Percentiles rank a stretch among this genome's conserved stretches.
Evolutionary conservation across 64 coral and sea anemone species (phyloP).

Genomic region (Hydrozoanthus tunicans): DNA sequence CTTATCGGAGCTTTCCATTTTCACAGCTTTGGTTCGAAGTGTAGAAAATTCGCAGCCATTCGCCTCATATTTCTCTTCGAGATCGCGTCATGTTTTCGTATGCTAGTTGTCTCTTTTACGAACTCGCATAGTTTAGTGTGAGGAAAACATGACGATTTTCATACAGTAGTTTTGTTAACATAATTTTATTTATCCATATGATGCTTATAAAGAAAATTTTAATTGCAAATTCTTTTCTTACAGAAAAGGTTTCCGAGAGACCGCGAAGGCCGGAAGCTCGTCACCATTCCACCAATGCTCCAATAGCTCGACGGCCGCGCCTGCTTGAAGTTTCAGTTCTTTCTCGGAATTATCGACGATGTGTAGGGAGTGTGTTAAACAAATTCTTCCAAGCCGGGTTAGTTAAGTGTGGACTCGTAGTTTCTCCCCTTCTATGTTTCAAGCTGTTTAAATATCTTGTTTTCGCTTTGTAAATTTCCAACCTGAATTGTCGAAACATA

Average conservation of each 20-base stretch:
- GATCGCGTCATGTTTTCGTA: background rate
- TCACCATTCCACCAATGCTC: background rate
- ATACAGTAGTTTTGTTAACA: background rate
- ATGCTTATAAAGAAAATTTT: background rate
- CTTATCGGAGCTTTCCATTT: background rate
- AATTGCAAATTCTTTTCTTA: background rate
- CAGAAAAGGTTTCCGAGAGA: background rate
- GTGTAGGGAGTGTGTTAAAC: constrained; percentile 89
- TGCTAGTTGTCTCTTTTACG: background rate
- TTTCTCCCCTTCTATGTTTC: no score
- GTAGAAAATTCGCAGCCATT: no score
- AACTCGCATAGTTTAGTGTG: background rate
- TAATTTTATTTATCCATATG: background rate
- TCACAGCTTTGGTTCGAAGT: background rate
- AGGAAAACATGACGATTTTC: background rate
- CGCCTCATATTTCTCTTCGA: background rate
- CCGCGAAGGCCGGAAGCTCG: background rate
- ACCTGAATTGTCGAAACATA: no score
- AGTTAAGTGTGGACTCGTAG: background rate
- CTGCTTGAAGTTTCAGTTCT: background rate
- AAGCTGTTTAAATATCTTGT: no score
- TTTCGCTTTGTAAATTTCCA: no score
- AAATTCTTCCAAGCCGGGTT: constrained; percentile 79
- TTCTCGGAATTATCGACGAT: background rate
- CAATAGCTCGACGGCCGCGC: background rate